Evolutionary conservation across 2,113 vertebrate species (phyloP), one percentile per base, ranked within the genome.

Genomic region (Seriola dumerili): DNA sequence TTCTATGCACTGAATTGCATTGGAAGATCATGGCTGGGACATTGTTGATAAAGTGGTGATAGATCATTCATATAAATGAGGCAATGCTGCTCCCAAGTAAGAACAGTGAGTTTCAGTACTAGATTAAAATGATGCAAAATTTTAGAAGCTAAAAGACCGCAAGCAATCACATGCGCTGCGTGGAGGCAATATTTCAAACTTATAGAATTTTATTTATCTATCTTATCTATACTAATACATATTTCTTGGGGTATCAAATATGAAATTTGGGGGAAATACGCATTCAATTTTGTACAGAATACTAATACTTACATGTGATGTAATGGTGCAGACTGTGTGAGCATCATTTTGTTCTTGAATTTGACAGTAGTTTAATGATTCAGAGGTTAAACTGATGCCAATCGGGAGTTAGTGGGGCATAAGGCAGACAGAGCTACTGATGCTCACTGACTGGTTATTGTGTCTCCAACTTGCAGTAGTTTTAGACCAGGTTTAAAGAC

Each of bases 401-500:
- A 12, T 48, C 21, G 32, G 8, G 54, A 25, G 14, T 17, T 25
- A n/a, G 50, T 3, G 36, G 14, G n/a, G 65, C 17, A n/a, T 5
- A 16, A 21, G 21, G 38, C 57, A 58, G 14, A 61, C n/a, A 57
- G 10, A 65, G 5, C 9, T 76, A 48, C 57, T 32, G 42, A 82
- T 36, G 21, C 34, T 36, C 64, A 4, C 23, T 59, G 50, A 50
- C 64, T 59, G 36, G 8, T 54, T 17, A n/a, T 42, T 63, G 16
- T 40, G 11, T 82, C 38, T 57, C 13, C 19, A n/a, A 66, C 34
- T 48, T 13, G 32, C 21, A 42, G 42, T 44, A 32, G 73, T 63
- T 81, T 58, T n/a, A 66, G 66, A 55, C 21, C 4, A 58, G 16
- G 44, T 36, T 25, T 75, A 64, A 34, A 57, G 16, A 63, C 16